Evolutionary conservation across 30 jellyfish, hydroid and myxozoan species (phyloP).

Genomic region (Aurelia coerulea): DNA sequence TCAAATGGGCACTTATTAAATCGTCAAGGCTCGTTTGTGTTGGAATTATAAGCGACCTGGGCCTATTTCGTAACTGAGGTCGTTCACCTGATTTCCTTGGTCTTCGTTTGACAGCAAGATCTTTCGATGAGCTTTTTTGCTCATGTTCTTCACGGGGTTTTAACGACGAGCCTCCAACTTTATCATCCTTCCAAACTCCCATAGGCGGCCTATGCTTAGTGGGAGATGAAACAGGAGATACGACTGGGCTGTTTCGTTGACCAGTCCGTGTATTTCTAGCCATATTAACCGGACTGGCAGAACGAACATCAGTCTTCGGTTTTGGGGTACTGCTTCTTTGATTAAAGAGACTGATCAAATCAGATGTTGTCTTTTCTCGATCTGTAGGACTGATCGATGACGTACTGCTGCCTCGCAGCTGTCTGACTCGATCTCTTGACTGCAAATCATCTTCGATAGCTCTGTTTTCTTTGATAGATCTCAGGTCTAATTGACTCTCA

Average conservation of each 20-base stretch:
- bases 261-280: neutral
- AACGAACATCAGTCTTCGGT: slow-evolving; percentile 27
- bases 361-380: slow-evolving; percentile 34
- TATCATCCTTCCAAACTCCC: slow-evolving; percentile 17
- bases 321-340: slow-evolving; percentile 67
- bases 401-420: slow-evolving; percentile 39
- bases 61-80: slow-evolving; percentile 41
- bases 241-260: slow-evolving; percentile 39
- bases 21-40: slow-evolving; percentile 35
- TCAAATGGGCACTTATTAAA: slow-evolving; percentile 3
- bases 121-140: neutral
- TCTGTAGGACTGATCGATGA: slow-evolving; percentile 42
- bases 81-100: slow-evolving; percentile 47
- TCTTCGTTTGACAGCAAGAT: slow-evolving; percentile 23
- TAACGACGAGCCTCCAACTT: neutral
- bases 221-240: slow-evolving; percentile 63
- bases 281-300: neutral
- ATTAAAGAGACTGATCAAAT: slow-evolving; percentile 19
- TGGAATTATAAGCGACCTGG: slow-evolving; percentile 44
- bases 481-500: slow-evolving; percentile 42
- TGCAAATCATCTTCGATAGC: slow-evolving; percentile 15
- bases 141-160: neutral
- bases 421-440: slow-evolving; percentile 31
- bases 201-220: neutral
- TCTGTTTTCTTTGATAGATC: slow-evolving; percentile 28